phyloP scores from a whole-genome alignment of 2,797 vertebrate genomes.

The Hydrolagus colliei region DNA sequence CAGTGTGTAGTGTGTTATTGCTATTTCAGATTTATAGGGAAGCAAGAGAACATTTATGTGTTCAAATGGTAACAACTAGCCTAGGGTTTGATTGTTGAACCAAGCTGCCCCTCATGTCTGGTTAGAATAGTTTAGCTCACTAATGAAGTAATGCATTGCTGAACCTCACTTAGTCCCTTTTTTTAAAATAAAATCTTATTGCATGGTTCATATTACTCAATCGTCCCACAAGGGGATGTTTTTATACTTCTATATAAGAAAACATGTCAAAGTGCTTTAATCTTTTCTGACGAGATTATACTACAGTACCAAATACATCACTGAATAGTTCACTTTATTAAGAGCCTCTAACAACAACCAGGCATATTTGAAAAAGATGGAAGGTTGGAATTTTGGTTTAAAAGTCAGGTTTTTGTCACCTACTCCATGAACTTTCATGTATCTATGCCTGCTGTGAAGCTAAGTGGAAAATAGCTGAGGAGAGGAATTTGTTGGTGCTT shows the following conservation, averaged over 20 bases:
- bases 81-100: background rate
- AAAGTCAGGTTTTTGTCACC: no score
- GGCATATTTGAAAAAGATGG: no score
- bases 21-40: background rate
- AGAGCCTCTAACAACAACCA: no score
- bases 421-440: no score
- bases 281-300: no score
- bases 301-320: no score
- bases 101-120: background rate
- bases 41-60: background rate
- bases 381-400: no score
- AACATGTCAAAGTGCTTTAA: no score
- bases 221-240: background rate
- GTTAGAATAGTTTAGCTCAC: background rate
- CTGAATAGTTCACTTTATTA: no score
- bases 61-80: background rate
- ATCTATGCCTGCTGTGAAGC: no score
- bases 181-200: background rate
- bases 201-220: background rate
- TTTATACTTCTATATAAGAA: background rate
- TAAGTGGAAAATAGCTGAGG: no score
- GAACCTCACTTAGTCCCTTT: background rate
- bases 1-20: background rate
- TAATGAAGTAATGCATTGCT: background rate
- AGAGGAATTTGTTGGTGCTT: no score